Percentiles rank a stretch among this genome's conserved stretches.
Conservation (phyloP, 2,888 invertebrate species). For the Emmelina monodactyla region DNA sequence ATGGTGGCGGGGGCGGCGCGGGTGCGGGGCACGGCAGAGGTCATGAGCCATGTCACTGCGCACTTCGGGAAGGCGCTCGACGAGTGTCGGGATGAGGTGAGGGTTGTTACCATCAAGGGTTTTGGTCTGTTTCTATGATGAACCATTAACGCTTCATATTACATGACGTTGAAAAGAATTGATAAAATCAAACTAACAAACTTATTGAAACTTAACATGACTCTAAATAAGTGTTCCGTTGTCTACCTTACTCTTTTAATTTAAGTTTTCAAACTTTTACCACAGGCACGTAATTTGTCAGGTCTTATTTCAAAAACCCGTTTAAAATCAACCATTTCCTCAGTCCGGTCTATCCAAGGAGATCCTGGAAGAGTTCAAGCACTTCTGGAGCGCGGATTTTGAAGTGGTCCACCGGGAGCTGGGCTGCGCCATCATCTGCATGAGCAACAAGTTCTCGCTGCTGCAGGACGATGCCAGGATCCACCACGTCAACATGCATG, state of each 20-base stretch:
- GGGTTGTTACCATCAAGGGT: too few species aligned
- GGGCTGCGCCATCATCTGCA: constrained; percentile 57
- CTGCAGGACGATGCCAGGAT: constrained; percentile 48
- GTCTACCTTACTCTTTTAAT: too few species aligned
- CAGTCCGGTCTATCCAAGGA: constrained; percentile 48
- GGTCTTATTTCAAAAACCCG: too few species aligned
- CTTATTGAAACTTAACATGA: too few species aligned
- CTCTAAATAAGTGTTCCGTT: too few species aligned
- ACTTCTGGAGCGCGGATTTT: constrained; percentile 56
- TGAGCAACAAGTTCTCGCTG: constrained; percentile 53
- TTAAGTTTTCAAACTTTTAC: neutral
- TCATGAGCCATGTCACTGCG: constrained; percentile 57
- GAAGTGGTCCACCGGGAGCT: constrained; percentile 55
- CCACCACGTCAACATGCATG: constrained; percentile 52
- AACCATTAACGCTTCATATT: too few species aligned
- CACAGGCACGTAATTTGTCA: too few species aligned
- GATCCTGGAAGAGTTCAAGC: constrained; percentile 47
- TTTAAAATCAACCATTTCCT: neutral
- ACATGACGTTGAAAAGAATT: too few species aligned
- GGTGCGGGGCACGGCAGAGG: constrained; percentile 39
- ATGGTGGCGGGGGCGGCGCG: constrained; percentile 20
- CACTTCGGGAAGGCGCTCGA: constrained; percentile 49
- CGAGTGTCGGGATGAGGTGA: constrained; percentile 50
- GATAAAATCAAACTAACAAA: too few species aligned
- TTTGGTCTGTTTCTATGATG: too few species aligned